Percentiles rank a stretch among this genome's conserved stretches.
Conservation (phyloP, 2,113 vertebrate genomes). For the Mystacornis crossleyi region DNA sequence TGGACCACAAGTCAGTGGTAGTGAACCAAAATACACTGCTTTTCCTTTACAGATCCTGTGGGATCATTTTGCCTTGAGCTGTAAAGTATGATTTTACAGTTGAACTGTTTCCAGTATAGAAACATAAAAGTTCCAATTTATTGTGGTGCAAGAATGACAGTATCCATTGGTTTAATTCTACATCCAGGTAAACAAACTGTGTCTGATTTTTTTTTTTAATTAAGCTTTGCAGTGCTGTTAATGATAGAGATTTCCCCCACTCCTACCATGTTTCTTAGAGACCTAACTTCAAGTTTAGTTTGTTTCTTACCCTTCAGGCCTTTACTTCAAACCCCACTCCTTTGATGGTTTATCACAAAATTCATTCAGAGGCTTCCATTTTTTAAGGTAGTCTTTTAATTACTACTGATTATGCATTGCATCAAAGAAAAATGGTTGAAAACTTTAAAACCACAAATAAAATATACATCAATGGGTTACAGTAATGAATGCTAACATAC, state of each 20-base stretch:
- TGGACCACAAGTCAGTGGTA: not conserved
- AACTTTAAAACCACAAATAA: slow-evolving; percentile 69
- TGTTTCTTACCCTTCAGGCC: slow-evolving; percentile 36
- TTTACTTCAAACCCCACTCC: not conserved
- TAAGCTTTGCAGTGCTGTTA: not conserved
- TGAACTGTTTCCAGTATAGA: not conserved
- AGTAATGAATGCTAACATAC: slow-evolving; percentile 44
- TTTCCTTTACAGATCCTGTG: not conserved
- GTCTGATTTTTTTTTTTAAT: not conserved
- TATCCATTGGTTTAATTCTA: not conserved
- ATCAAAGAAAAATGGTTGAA: slow-evolving; percentile 59
- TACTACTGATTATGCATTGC: slow-evolving; percentile 15
- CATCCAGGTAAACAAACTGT: not conserved
- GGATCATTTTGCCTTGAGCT: not conserved
- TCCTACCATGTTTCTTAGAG: not conserved
- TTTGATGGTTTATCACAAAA: slow-evolving; percentile 53
- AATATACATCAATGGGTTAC: slow-evolving; percentile 65
- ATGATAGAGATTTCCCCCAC: not conserved
- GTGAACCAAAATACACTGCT: not conserved
- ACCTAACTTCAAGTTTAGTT: not conserved
- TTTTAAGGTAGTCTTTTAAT: slow-evolving; percentile 45
- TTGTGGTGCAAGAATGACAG: not conserved
- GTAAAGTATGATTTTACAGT: not conserved
- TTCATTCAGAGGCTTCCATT: slow-evolving; percentile 37
- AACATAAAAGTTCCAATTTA: not conserved